phyloP scores from a whole-genome alignment of 2,113 vertebrate genomes.

The Oryzias woworae region DNA sequence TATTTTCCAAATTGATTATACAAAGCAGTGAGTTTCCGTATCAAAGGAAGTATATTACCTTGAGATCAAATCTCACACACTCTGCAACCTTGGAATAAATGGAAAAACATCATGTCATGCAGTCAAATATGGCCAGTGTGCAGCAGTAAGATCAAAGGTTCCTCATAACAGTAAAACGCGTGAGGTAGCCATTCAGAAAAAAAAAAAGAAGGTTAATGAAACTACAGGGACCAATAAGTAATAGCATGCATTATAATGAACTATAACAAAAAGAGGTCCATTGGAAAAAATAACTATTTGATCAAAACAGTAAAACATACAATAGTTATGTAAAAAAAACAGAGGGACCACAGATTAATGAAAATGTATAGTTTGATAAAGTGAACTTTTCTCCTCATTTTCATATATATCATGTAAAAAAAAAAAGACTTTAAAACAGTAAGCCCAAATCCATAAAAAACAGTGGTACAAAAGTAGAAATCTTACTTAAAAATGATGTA shows the following conservation, averaged over 20 bases:
- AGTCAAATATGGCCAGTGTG: slow-evolving; percentile 36
- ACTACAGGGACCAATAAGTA: not conserved
- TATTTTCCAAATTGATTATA: slow-evolving; percentile 34
- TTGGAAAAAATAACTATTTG: not conserved
- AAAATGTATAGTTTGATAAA: too few species aligned
- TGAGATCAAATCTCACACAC: slow-evolving; percentile 32
- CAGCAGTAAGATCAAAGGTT: slow-evolving; percentile 50
- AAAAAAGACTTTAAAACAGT: too few species aligned
- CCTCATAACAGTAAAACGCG: slow-evolving; percentile 41
- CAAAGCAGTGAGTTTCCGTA: slow-evolving; percentile 20
- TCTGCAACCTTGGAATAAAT: slow-evolving; percentile 47
- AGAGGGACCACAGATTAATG: not conserved
- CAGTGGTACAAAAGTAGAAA: not conserved
- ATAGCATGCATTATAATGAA: not conserved
- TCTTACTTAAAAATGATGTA: not conserved
- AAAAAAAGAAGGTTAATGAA: slow-evolving; percentile 18
- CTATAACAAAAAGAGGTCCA: not conserved
- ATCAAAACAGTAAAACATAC: not conserved
- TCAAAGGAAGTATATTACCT: slow-evolving; percentile 42
- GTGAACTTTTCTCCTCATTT: too few species aligned
- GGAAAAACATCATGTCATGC: slow-evolving; percentile 47
- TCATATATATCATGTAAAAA: too few species aligned
- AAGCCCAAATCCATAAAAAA: not conserved
- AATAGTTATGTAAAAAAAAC: not conserved
- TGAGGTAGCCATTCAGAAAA: slow-evolving; percentile 40